Evolutionary conservation across 2,888 invertebrate genomes (phyloP).

Genomic region (Meloe dianella): DNA sequence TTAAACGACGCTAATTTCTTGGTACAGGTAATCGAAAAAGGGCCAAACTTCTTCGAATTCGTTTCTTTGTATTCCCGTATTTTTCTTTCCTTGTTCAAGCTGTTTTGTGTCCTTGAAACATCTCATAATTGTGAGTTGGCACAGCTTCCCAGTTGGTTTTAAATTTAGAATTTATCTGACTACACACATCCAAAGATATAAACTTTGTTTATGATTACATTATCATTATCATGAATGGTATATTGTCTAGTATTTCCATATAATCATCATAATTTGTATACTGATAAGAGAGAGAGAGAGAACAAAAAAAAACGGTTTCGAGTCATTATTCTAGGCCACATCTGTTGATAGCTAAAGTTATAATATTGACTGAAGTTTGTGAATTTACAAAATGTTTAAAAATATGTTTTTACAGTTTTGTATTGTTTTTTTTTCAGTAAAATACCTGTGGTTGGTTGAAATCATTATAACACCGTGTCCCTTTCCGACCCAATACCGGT

Average conservation of each 20-base stretch:
- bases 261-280: constrained; percentile 6
- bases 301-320: neutral
- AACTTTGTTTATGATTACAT: neutral
- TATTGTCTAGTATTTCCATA: neutral
- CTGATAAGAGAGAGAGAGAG: neutral
- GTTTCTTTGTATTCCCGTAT: neutral
- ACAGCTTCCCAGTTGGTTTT: neutral
- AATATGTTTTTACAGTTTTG: neutral
- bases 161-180: neutral
- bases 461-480: constrained; percentile 63
- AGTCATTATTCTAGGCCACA: constrained; percentile 2
- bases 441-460: constrained; percentile 64
- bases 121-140: constrained; percentile 5
- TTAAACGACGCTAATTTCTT: neutral
- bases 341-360: neutral
- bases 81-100: neutral
- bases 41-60: neutral
- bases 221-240: constrained; percentile 4
- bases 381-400: no score
- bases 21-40: neutral
- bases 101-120: neutral
- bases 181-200: neutral
- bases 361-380: no score
- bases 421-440: neutral
- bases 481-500: constrained; percentile 51